These are phyloP conservation scores for Cephus pygmeus DNA, from an alignment of 2,888 invertebrate species.

Conservation along the genomic window DNA sequence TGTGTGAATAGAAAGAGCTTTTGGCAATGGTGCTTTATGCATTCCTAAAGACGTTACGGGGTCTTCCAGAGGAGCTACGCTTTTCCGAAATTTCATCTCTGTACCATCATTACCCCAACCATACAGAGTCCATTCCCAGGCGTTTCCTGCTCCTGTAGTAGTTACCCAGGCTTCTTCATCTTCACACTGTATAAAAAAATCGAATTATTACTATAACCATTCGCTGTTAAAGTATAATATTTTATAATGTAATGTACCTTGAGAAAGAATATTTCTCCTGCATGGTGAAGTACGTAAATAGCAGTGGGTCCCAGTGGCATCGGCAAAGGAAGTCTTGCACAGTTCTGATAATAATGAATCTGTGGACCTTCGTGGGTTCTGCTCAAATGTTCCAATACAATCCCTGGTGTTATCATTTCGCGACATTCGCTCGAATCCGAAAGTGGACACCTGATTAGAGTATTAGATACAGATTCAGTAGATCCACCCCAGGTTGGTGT, in stretches of 20 bases:
- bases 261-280: slow-evolving; percentile 52
- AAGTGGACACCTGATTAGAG: slow-evolving; percentile 46
- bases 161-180: slow-evolving; percentile 43
- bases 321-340: slow-evolving; percentile 47
- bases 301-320: slow-evolving; percentile 48
- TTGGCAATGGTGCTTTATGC: slow-evolving; percentile 46
- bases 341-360: slow-evolving; percentile 50
- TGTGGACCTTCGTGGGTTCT: slow-evolving; percentile 47
- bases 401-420: slow-evolving; percentile 40
- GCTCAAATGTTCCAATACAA: slow-evolving; percentile 50
- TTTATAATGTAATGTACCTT: slow-evolving; percentile 37
- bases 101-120: slow-evolving; percentile 39
- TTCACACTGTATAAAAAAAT: slow-evolving; percentile 33
- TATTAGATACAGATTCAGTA: slow-evolving; percentile 47
- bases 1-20: slow-evolving; percentile 34
- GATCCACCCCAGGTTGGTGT: slow-evolving; percentile 58
- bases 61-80: slow-evolving; percentile 48
- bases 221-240: neutral
- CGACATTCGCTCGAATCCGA: slow-evolving; percentile 37
- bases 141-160: slow-evolving; percentile 29
- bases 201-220: neutral
- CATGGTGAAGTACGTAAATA: slow-evolving; percentile 50
- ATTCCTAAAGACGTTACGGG: slow-evolving; percentile 30
- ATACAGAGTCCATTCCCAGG: slow-evolving; percentile 54
- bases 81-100: slow-evolving; percentile 44